Base-by-base conservation (phyloP, 2,113 vertebrate genomes). In the Ovis canadensis region DNA sequence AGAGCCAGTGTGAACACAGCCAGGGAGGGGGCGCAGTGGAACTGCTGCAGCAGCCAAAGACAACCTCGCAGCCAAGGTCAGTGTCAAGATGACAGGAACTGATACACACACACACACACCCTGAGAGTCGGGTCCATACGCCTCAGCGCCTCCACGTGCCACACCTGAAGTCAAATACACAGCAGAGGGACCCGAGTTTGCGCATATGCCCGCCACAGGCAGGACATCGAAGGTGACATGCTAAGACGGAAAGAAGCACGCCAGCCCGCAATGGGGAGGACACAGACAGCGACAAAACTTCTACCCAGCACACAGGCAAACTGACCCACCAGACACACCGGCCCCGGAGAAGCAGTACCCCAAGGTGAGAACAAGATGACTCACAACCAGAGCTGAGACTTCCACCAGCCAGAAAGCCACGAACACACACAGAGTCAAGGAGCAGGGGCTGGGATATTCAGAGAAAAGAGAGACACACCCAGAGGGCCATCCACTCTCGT, bases 401-500 rank as follows among this genome's bases (percentile, higher is more conserved):
- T 52, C 92, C 60, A 64, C 40, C 59, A 5, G 36, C 33, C 50
- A 74, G 57, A 80, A 84, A 96, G 71, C 80, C 62, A 87, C 7
- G 2, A 55, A 50, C 77, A 13, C 43, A 33, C 45, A 15, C 7
- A 50, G 1, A 40, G 71, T 4, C 67, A 23, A 90, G 71, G 48
- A 40, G 2, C 2, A 91, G n/a, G 45, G 60, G 7, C 7, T 62
- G n/a, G 77, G 74, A 52, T 2, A 55, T 0, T 55, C 80, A 31
- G 52, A 94, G 45, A 67, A 87, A n/a, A 67, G 17, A 82, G 27
- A 78, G 92, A 90, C 95, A 93, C 92, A 40, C 87, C 96, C 94
- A 50, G 88, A 36, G 40, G 23, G 64, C 15, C 1, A 25, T 1
- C 29, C 1, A 2, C 25, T 59, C 85, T 85, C 52, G 2, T 13